Percentiles rank a stretch among this genome's conserved stretches.
Conservation (phyloP, 2,797 vertebrate species). For the Pseudochirops corinnae region DNA sequence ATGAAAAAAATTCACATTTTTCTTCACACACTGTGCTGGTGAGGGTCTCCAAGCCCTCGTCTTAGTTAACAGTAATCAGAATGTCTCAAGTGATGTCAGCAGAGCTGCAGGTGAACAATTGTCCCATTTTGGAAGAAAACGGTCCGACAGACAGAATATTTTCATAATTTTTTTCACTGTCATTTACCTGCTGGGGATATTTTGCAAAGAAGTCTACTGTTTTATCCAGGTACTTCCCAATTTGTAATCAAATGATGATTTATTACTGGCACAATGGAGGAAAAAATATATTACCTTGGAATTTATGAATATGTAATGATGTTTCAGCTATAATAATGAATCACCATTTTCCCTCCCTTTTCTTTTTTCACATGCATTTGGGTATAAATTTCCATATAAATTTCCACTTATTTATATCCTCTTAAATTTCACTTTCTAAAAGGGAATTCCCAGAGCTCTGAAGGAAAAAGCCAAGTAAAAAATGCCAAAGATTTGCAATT, state of each 20-base stretch:
- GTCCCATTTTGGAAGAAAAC: conserved; percentile 71
- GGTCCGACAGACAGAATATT: conserved; percentile 67
- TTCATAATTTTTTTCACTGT: conserved; percentile 74
- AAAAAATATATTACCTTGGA: conserved; percentile 79
- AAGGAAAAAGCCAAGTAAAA: conserved; percentile 32
- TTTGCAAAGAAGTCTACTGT: conserved; percentile 71
- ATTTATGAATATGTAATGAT: conserved; percentile 79
- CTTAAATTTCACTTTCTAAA: conserved; percentile 53
- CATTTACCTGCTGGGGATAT: conserved; percentile 72
- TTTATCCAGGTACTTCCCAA: conserved; percentile 71
- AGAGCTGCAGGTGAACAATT: conserved; percentile 32
- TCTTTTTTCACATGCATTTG: conserved; percentile 59
- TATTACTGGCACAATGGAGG: conserved; percentile 77
- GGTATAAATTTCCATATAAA: conserved; percentile 71
- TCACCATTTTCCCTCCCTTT: conserved; percentile 57
- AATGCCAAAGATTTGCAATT: neutral
- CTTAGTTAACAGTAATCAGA: conserved; percentile 8
- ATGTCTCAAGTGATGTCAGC: conserved; percentile 26
- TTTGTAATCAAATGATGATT: conserved; percentile 77
- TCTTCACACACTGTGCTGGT: neutral
- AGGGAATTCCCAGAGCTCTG: conserved; percentile 58
- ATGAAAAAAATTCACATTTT: conserved; percentile 39
- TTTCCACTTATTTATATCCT: conserved; percentile 67
- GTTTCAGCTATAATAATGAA: conserved; percentile 70
- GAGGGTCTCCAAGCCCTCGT: conserved; percentile 9